Evolutionary conservation across 2,888 invertebrate species (phyloP).

Genomic region (Ceriagrion tenellum): DNA sequence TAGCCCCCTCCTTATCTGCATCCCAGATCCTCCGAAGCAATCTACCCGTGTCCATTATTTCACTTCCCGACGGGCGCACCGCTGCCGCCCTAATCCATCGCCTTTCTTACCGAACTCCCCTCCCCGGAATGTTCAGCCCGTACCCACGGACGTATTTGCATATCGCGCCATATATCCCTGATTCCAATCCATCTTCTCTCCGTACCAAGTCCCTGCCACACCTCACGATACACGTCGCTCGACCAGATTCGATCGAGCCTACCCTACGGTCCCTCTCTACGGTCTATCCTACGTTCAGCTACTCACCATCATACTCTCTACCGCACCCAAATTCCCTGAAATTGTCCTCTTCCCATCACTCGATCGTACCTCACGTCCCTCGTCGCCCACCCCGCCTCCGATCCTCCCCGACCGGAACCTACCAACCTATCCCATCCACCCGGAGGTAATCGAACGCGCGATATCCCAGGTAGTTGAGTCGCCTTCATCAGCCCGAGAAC

Average conservation of each 20-base stretch:
- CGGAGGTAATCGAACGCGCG: background rate
- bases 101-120: background rate
- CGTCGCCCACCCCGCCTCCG: background rate
- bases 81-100: background rate
- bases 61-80: constrained; percentile 8
- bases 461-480: background rate
- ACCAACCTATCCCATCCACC: background rate
- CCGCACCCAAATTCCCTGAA: background rate
- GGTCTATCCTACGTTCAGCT: no score
- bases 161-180: constrained; percentile 19
- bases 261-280: no score
- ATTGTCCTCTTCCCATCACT: background rate
- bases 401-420: background rate
- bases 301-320: background rate
- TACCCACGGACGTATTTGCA: background rate
- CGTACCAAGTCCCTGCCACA: background rate
- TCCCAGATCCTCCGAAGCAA: background rate
- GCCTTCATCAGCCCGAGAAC: background rate
- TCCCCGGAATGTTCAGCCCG: background rate
- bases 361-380: background rate
- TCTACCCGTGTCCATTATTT: background rate
- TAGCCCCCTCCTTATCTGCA: background rate
- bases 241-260: background rate
- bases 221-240: background rate
- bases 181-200: background rate